Percentiles rank a stretch among this genome's conserved stretches.
These are phyloP conservation scores for Batillaria attramentaria DNA, from an alignment of 1,140 invertebrate species.

Conservation along the genomic window DNA sequence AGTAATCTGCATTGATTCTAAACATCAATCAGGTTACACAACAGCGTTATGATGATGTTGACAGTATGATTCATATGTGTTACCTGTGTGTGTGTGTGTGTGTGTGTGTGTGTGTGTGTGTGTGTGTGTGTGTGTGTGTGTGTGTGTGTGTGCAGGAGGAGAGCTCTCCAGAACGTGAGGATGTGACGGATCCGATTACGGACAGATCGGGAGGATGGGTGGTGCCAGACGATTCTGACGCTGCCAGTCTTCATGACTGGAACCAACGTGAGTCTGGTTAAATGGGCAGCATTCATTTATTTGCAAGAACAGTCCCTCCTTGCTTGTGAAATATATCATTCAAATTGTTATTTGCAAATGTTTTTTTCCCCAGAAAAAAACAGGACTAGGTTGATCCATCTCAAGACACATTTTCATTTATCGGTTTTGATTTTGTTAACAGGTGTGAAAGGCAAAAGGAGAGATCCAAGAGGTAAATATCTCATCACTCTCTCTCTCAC, in stretches of 20 bases:
- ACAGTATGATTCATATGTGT: no score
- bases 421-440: not conserved
- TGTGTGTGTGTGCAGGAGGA: not conserved
- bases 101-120: no score
- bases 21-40: no score
- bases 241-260: slow-evolving; percentile 32
- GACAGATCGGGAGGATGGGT: slow-evolving; percentile 19
- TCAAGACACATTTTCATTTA: not conserved
- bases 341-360: not conserved
- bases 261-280: slow-evolving; percentile 25
- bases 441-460: slow-evolving; percentile 28
- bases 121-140: no score
- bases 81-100: no score
- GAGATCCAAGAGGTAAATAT: slow-evolving; percentile 25
- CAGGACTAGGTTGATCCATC: not conserved
- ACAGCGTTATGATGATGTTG: no score
- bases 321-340: not conserved
- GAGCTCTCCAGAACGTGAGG: slow-evolving; percentile 23
- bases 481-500: not conserved
- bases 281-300: not conserved
- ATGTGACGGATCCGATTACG: not conserved
- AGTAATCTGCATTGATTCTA: no score
- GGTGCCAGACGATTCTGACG: slow-evolving; percentile 30
- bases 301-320: not conserved
- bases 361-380: not conserved